A percentile compares a stretch with the other conserved stretches of the same genome.
These are phyloP conservation scores for Bombus sylvicola DNA, from an alignment of 1,140 invertebrate genomes.

Conservation along the genomic window DNA sequence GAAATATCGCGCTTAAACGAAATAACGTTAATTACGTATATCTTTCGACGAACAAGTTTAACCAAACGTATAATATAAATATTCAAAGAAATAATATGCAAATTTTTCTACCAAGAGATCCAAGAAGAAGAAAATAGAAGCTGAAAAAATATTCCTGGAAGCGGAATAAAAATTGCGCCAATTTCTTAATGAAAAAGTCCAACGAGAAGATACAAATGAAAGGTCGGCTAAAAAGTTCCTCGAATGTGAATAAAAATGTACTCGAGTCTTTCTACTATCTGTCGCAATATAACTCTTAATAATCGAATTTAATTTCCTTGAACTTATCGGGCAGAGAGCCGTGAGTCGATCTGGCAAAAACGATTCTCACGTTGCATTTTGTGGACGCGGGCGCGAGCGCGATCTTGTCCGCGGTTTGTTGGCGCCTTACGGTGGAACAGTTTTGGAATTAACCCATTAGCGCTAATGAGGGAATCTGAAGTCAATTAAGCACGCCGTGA, in stretches of 20 bases:
- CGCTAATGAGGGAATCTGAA: slow-evolving; percentile 77
- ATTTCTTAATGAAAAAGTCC: too few species aligned
- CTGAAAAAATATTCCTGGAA: too few species aligned
- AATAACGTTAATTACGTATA: not conserved
- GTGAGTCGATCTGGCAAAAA: not conserved
- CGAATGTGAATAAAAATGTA: not conserved
- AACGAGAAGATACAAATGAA: too few species aligned
- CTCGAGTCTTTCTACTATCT: not conserved
- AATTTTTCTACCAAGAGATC: too few species aligned
- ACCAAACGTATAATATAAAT: not conserved
- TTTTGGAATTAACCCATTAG: slow-evolving; percentile 75
- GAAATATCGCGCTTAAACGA: not conserved
- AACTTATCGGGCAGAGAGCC: not conserved
- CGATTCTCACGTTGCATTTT: not conserved
- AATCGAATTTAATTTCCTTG: slow-evolving; percentile 1
- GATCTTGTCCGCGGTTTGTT: slow-evolving; percentile 16
- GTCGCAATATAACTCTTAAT: not conserved
- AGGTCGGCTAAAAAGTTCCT: not conserved
- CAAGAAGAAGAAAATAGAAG: too few species aligned
- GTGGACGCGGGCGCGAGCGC: not conserved
- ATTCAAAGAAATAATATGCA: too few species aligned
- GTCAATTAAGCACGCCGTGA: slow-evolving; percentile 75
- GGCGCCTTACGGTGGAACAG: slow-evolving; percentile 43
- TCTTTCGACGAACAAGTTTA: not conserved
- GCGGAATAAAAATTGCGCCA: too few species aligned